Evolutionary conservation across 2,888 invertebrate genomes (phyloP), one percentile per base, ranked within the genome.

Genomic region (Ceriagrion tenellum): DNA sequence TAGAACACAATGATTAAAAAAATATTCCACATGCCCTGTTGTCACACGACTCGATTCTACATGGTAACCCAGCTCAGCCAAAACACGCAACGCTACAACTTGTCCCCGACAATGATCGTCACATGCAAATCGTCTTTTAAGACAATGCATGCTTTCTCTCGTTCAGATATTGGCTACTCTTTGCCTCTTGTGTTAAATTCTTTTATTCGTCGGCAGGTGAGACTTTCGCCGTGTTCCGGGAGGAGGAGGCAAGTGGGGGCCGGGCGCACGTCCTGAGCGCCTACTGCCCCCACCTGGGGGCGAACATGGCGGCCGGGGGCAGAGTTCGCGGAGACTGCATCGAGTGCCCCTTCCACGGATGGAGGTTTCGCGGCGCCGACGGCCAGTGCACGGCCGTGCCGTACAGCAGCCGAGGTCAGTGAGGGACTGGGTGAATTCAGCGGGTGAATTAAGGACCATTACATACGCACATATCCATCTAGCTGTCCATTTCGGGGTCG

Each of bases 231-330:
- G 97, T 98, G 0, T 98, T 97, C 96, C 97, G 98, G 55, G 96
- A 97, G 20, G 98, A 98, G 0, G 96, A 97, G 18, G 98, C 98
- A 0, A 97, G 97, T 90, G 97, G 97, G 74, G 98, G 98, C 0
- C 96, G 97, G 8, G 98, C 98, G 0, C 97, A 98, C 95, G 98
- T 98, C 0, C 97, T 99, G 63, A 98, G 99, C 96, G 99, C 99
- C 0, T 99, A 99, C 96, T 99, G 99, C 96, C 99, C 99, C 0
- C 99, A 99, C 96, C 97, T 99, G 96, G 99, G 99, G 0, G 99
- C 99, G 0, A 98, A 99, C 96, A 97, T 99, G 96, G 99, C 98
- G 0, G 97, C 98, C 0, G 99, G 99, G 0, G 99, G 99, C 0
- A 96, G 96, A 0, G 97, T 97, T 0, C 97, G 97, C 69, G 98